Conservation (phyloP, 2,113 vertebrate species). For the Gnathonemus longibarbis region DNA sequence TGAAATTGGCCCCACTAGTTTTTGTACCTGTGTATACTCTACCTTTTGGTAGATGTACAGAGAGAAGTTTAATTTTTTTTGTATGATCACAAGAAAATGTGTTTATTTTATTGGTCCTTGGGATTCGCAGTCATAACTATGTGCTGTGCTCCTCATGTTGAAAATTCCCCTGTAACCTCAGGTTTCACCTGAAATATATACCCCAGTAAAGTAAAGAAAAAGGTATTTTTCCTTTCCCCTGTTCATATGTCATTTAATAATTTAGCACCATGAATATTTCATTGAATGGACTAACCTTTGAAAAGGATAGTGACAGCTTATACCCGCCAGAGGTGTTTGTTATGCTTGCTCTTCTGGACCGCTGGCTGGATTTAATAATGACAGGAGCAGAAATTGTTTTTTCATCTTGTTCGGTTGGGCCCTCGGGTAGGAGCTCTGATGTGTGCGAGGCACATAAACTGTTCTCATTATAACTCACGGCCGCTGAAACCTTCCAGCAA, state of each 20-base stretch:
- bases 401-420: not conserved
- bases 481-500: not conserved
- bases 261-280: constrained; percentile 47
- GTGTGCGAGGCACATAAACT: not conserved
- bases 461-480: not conserved
- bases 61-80: not conserved
- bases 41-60: not conserved
- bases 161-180: not conserved
- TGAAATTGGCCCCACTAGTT: not conserved
- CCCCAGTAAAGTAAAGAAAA: not conserved
- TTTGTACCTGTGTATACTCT: not conserved
- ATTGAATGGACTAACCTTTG: constrained; percentile 19
- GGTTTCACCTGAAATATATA: not conserved
- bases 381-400: constrained; percentile 15
- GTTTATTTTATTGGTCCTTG: not conserved
- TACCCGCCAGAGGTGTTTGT: constrained; percentile 3
- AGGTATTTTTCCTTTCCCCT: not conserved
- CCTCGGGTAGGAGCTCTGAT: not conserved
- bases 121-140: not conserved
- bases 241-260: constrained; percentile 33
- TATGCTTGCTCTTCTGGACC: constrained; percentile 4
- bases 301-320: constrained; percentile 32
- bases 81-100: not conserved
- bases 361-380: constrained; percentile 9
- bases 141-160: not conserved